Base-by-base conservation (phyloP, 2,888 invertebrate species). In the Glaucopsyche alexis region DNA sequence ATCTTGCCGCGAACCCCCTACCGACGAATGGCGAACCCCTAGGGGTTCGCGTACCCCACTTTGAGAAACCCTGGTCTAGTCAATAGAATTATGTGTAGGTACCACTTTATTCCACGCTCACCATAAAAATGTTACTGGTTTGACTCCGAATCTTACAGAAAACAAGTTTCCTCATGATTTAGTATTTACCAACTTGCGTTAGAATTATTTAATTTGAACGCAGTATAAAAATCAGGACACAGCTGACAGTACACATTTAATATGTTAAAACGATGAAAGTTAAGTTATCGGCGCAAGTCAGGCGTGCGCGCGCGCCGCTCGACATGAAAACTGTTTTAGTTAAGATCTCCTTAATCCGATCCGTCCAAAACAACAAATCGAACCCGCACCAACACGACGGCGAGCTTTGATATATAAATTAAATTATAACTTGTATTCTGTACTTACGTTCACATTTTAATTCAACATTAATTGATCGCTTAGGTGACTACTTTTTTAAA, bases 291-390 rank as follows among this genome's bases (percentile, higher is more conserved):
- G 11, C 19, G 50, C n/a, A 70, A 72, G 72, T 52, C 72, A 70
- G 45, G 70, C 60, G 65, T 64, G 70, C 69, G 72, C 50, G 72
- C 60, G 40, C 72, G 40, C n/a, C 70, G 70, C 60, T 60, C 50
- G 70, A 78, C 78, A 78, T 76, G 78, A 76, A 77, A 77, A 78
- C 77, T 77, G 77, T 77, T 77, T 78, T 75, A 77, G 74, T 70
- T 50, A 42, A 52, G 71, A 45, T 70, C 64, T 69, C 55, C 64
- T 71, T 73, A 72, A 70, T 71, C 65, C 69, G 47, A 71, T 47
- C 69, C 74, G 72, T 66, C 71, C 71, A 49, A 49, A 72, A 72
- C 74, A 72, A 72, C 71, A 67, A 72, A 72, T 72, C 71, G 70
- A 74, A 73, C 72, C 76, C 64, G 70, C 70, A 52, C 66, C 72